Base-by-base conservation (phyloP, 92 coral and sea anemone genomes). In the Epizoanthus scotinus region DNA sequence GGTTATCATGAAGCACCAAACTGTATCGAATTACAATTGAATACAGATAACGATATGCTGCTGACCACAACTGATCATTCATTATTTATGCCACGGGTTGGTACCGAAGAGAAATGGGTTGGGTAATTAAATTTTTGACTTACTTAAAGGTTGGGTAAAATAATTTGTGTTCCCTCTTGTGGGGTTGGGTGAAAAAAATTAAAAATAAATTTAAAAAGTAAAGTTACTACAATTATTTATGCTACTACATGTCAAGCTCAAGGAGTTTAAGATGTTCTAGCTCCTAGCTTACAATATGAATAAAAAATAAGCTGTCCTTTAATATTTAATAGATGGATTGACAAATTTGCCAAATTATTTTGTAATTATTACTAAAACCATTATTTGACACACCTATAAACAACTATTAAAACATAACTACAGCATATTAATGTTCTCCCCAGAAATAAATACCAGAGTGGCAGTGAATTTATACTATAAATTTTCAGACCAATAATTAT, bases 41-140 rank as follows among this genome's bases (percentile, higher is more conserved):
- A n/a, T n/a, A n/a, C n/a, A n/a, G n/a, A n/a, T n/a, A n/a, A n/a
- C n/a, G n/a, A n/a, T n/a, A n/a, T n/a, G n/a, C n/a, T n/a, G n/a
- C n/a, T n/a, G n/a, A n/a, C n/a, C n/a, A n/a, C n/a, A 18, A 44
- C 60, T 60, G 49, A 49, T 62, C 42, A 20, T 36, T 71, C 44
- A 71, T 71, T 49, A 71, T 50, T 70, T 71, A 71, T 71, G 77
- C 57, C 61, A 40, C 22, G 15, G 77, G 77, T 71, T 71, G 77
- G 77, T 59, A 70, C 61, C n/a, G n/a, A n/a, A n/a, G n/a, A n/a
- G n/a, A n/a, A n/a, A n/a, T n/a, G n/a, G n/a, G n/a, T n/a, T n/a
- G 64, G 64, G 29, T 60, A 60, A 60, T 60, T 60, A 60, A 21
- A 14, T n/a, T 60, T 60, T 60, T 21, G 26, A 60, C 64, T 60